Conservation (phyloP, 2,888 invertebrate genomes). For the Heteromurus nitidus region DNA sequence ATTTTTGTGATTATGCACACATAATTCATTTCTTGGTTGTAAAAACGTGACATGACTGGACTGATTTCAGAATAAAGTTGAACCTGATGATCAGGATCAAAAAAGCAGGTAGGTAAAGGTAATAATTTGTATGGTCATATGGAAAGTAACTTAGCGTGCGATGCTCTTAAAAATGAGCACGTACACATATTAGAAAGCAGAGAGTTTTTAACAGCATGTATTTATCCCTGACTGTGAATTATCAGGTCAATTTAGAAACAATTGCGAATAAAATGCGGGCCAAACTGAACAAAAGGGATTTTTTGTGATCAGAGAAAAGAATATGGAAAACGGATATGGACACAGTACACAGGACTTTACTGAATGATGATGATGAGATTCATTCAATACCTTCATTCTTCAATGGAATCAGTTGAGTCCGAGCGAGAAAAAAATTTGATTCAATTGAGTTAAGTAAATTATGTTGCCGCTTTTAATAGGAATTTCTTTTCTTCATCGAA, state of each 20-base stretch:
- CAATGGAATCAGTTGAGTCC: too few species aligned
- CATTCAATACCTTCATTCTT: neutral
- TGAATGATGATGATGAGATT: slow-evolving; percentile 23
- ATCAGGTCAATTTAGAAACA: slow-evolving; percentile 40
- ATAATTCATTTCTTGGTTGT: neutral
- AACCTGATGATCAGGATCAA: slow-evolving; percentile 34
- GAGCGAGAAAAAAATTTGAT: neutral
- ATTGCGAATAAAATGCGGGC: slow-evolving; percentile 13
- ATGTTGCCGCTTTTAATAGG: neutral
- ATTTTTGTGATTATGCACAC: slow-evolving; percentile 11
- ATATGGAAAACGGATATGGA: slow-evolving; percentile 26
- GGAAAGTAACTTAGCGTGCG: neutral
- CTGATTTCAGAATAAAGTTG: slow-evolving; percentile 20
- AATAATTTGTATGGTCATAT: neutral
- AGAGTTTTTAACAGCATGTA: too few species aligned
- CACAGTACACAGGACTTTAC: neutral
- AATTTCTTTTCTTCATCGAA: too few species aligned
- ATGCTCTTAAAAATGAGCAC: too few species aligned
- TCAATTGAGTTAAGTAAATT: slow-evolving; percentile 34
- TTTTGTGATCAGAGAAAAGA: neutral
- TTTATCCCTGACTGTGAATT: slow-evolving; percentile 11
- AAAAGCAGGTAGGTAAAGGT: too few species aligned
- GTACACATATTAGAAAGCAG: too few species aligned
- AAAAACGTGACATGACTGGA: slow-evolving; percentile 56
- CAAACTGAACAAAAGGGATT: neutral